Percentiles rank a stretch among this genome's conserved stretches.
Evolutionary conservation across 2,113 vertebrate genomes (phyloP).

Genomic region (Urocitellus parryii): DNA sequence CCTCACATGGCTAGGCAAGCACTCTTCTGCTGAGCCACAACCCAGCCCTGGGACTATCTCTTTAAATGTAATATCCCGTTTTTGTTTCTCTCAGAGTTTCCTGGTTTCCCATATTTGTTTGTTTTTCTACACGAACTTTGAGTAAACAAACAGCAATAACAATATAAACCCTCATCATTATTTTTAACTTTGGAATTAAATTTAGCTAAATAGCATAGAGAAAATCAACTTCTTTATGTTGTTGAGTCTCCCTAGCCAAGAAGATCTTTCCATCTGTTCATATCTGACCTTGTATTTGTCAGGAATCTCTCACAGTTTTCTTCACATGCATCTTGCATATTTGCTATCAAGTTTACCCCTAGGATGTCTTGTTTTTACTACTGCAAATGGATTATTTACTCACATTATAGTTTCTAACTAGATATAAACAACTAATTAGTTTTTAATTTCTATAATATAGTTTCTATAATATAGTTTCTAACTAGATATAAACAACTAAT

Average conservation of each 20-base stretch:
- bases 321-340: not conserved
- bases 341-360: not conserved
- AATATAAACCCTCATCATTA: not conserved
- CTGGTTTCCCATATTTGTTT: not conserved
- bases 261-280: conserved; percentile 24
- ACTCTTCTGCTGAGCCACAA: no score
- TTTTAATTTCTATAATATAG: no score
- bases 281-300: not conserved
- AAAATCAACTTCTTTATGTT: not conserved
- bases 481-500: not conserved
- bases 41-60: not conserved
- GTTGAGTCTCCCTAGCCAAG: not conserved
- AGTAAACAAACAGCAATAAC: not conserved
- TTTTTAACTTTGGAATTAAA: not conserved
- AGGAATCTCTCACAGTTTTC: not conserved
- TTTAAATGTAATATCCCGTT: not conserved
- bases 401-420: not conserved
- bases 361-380: not conserved
- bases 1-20: no score
- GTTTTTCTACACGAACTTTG: not conserved
- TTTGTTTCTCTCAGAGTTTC: not conserved
- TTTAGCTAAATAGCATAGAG: not conserved
- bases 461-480: not conserved
- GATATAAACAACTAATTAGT: not conserved
- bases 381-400: not conserved